Evolutionary conservation across 1,140 invertebrate species (phyloP), one percentile per base, ranked within the genome.

Genomic region (Leptinotarsa texana): DNA sequence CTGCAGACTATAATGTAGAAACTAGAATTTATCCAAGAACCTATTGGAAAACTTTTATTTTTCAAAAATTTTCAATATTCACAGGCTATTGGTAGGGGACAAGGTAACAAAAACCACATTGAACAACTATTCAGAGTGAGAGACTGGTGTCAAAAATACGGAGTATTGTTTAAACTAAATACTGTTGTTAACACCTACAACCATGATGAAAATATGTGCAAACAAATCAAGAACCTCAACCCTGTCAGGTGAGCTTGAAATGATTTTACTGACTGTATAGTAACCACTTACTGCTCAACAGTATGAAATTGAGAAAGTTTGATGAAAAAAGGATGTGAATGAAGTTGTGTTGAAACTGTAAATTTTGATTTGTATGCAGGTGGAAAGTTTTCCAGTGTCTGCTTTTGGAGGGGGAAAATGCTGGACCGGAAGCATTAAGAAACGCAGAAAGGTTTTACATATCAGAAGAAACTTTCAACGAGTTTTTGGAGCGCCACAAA

Each of bases 151-250:
- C 42, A 51, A 1, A 71, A 84, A 63, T 87, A 87, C 76, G 77
- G 86, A 66, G 84, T 89, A 13, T 82, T 85, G 3, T 88, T 89
- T 74, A 89, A 89, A 78, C 81, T 89, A 4, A 89, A 89, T 73
- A 87, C 87, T 4, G 88, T 89, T 18, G 85, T 88, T 3, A 88
- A 88, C 73, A 84, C 82, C 5, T 86, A 86, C 77, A 89, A 89
- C 78, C 79, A 84, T 73, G 74, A 86, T 57, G 88, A 89, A 79
- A 79, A 88, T 75, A 87, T 89, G 86, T 73, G 66, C 13, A 81
- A 84, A 13, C 72, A 84, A 47, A 87, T 89, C 33, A 22, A 72
- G 15, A 21, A 80, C 11, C 75, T 89, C 1, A 79, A 85, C 42
- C 88, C 88, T 5, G 82, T 85, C n/a, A 80, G 82, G 79, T 83